Evolutionary conservation across 2,888 invertebrate genomes (phyloP), one percentile per base, ranked within the genome.

Genomic region (Eupithecia vulgata): DNA sequence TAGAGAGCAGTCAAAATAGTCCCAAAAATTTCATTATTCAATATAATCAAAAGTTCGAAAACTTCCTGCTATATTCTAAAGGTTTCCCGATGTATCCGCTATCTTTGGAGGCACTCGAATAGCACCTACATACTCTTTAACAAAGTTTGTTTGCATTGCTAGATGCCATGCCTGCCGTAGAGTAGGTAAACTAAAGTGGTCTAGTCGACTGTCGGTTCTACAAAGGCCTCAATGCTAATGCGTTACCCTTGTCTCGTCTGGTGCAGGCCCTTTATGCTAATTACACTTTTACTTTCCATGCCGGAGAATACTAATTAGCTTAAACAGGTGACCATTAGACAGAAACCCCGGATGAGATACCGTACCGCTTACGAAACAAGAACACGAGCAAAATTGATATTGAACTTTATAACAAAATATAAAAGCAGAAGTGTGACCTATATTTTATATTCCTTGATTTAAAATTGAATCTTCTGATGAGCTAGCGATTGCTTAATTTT

Each of bases 161-260:
- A 64, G 72, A 78, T 80, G 76, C 79, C 71, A 0, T 52, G 12
- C 4, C 52, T 52, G 21, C 48, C 21, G 25, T 57, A 10, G 48
- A 52, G 48, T 74, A n/a, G n/a, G n/a, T n/a, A 81, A 77, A 79
- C 79, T 72, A 12, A 72, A 74, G 77, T 76, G 74, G 77, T 75
- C 76, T 76, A 72, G 76, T 75, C 76, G 73, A 73, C 73, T 74
- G 78, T 79, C 65, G 65, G 83, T 37, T n/a, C 62, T 35, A 13
- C 80, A 90, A 89, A 91, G 89, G 91, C 88, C 89, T 81, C 88
- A 21, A 91, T 92, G 91, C 82, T 89, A 91, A 93, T 91, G 85
- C 78, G 76, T 83, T 81, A 80, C 80, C 82, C 85, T 83, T 86
- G 86, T 87, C 83, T 82, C 59, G 79, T 81, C 80, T 74, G 80